Conservation (phyloP, 2,797 vertebrate species). For the Percopsis omiscomaycus region DNA sequence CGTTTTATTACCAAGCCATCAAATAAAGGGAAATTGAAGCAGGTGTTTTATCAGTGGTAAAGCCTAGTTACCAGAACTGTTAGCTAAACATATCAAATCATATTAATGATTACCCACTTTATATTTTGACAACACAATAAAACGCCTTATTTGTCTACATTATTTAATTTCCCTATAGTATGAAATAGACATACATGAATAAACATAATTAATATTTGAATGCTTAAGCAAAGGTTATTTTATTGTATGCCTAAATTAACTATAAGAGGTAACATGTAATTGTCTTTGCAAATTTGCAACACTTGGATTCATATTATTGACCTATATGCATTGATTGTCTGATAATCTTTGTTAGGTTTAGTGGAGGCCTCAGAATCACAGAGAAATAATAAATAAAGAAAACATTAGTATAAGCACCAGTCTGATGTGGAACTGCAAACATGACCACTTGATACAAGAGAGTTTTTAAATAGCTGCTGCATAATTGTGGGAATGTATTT, state of each 20-base stretch:
- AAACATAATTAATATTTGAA: slow-evolving; percentile 1
- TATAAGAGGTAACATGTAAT: background rate
- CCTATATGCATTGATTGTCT: background rate
- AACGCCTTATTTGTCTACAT: background rate
- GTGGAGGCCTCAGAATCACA: too few relatives aligned
- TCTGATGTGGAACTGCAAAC: background rate
- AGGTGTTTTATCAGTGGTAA: slow-evolving; percentile 35
- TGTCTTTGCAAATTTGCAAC: background rate
- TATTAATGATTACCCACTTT: slow-evolving; percentile 17
- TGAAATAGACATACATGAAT: background rate
- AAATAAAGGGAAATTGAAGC: slow-evolving; percentile 59
- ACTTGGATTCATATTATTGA: slow-evolving; percentile 1
- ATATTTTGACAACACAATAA: slow-evolving; percentile 21
- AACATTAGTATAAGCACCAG: background rate
- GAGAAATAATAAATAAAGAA: background rate
- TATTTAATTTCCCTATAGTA: too few relatives aligned
- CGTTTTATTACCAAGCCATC: slow-evolving; percentile 49
- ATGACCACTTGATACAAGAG: background rate
- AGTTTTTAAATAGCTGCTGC: background rate
- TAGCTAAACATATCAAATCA: slow-evolving; percentile 26
- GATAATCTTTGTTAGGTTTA: too few relatives aligned
- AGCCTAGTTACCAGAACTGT: slow-evolving; percentile 2
- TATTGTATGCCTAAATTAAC: background rate
- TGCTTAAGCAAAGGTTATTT: background rate
- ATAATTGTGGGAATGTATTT: background rate